Conservation (phyloP, 1,140 invertebrate species). For the Micrasema minimum region DNA sequence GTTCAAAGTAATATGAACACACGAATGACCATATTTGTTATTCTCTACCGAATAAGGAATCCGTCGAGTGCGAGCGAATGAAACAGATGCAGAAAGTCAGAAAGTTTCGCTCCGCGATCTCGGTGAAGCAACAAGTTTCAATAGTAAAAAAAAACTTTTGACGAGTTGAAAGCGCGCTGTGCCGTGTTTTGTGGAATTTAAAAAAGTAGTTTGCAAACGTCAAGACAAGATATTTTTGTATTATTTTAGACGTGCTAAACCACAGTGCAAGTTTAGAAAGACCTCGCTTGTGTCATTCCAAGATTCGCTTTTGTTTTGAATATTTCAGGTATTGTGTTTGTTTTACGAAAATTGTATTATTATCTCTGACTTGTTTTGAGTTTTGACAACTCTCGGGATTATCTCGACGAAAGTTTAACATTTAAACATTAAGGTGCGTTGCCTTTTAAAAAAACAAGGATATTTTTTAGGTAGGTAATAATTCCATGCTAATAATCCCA, state of each 20-base stretch:
- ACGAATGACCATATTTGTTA: too few relatives aligned
- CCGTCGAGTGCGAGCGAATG: slow-evolving; percentile 29
- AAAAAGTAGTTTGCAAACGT: slow-evolving; percentile 42
- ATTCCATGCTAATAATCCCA: too few relatives aligned
- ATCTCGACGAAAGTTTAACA: not conserved
- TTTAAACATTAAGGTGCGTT: too few relatives aligned
- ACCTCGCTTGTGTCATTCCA: too few relatives aligned
- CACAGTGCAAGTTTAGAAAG: slow-evolving; percentile 1
- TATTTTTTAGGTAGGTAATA: too few relatives aligned
- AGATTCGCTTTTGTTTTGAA: slow-evolving; percentile 7
- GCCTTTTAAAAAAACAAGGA: too few relatives aligned
- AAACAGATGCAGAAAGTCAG: slow-evolving; percentile 41
- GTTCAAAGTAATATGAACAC: too few relatives aligned
- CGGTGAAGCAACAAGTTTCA: slow-evolving; percentile 45
- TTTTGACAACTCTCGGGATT: slow-evolving; percentile 26
- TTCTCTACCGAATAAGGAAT: slow-evolving; percentile 6
- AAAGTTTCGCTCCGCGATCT: slow-evolving; percentile 43
- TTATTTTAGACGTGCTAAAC: slow-evolving; percentile 28
- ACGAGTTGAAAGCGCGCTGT: slow-evolving; percentile 33
- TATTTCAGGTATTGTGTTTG: slow-evolving; percentile 37
- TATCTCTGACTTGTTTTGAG: slow-evolving; percentile 16
- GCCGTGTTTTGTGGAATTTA: slow-evolving; percentile 27
- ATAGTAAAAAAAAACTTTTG: slow-evolving; percentile 44
- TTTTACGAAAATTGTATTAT: slow-evolving; percentile 14
- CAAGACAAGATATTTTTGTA: slow-evolving; percentile 37